phyloP scores from a whole-genome alignment of 2,888 invertebrate genomes.

The Dermolepida albohirtum region DNA sequence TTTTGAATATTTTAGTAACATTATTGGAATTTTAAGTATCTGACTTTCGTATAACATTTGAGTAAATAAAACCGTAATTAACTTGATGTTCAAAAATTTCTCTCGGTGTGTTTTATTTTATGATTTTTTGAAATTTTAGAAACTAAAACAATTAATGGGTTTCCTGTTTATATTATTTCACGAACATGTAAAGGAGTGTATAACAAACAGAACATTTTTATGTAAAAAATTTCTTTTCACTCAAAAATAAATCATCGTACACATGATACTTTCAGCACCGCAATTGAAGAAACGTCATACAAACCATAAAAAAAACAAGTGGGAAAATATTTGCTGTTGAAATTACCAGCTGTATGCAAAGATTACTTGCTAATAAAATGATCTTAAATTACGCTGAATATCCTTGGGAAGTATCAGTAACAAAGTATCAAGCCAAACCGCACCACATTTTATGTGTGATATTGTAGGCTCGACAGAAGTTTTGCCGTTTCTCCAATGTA shows the following conservation, averaged over 20 bases:
- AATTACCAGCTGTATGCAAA: slow-evolving; percentile 30
- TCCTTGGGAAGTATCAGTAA: slow-evolving; percentile 38
- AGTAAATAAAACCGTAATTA: no score
- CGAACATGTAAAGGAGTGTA: no score
- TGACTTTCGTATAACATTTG: no score
- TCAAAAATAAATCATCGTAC: background rate
- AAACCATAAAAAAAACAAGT: slow-evolving; percentile 21
- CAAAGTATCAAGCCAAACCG: slow-evolving; percentile 15
- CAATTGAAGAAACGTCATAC: slow-evolving; percentile 8
- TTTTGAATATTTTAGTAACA: no score
- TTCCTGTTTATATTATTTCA: no score
- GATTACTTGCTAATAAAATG: slow-evolving; percentile 8
- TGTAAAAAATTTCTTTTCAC: background rate
- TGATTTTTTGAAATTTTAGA: no score
- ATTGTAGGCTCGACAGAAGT: background rate
- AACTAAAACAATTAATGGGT: no score
- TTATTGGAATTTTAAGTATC: no score
- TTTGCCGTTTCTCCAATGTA: slow-evolving; percentile 1
- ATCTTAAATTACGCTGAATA: slow-evolving; percentile 25
- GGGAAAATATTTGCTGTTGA: slow-evolving; percentile 33
- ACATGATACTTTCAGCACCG: slow-evolving; percentile 1
- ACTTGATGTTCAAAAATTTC: no score
- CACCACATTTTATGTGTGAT: background rate
- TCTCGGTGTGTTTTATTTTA: no score
- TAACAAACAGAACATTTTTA: no score